A percentile compares a stretch with the other conserved stretches of the same genome.
Conservation (phyloP, 2,888 invertebrate species). For the Lithophane ornitopus region DNA sequence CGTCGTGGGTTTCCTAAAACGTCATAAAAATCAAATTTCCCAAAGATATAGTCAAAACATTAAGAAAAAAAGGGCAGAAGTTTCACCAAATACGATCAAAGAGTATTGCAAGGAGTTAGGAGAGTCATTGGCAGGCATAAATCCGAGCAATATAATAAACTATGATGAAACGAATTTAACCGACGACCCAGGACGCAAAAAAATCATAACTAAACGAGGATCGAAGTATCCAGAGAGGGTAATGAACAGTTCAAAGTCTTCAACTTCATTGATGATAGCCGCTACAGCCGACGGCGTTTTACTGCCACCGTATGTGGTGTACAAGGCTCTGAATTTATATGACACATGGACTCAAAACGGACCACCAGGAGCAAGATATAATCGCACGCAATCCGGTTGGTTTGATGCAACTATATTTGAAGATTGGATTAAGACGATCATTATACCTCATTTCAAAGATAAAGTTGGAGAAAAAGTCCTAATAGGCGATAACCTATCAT, state of each 20-base stretch:
- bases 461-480: too few species aligned
- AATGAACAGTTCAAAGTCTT: slow-evolving; percentile 72
- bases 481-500: too few species aligned
- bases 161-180: slow-evolving; percentile 56
- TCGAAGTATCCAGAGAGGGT: slow-evolving; percentile 73
- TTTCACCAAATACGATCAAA: slow-evolving; percentile 45
- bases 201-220: slow-evolving; percentile 64
- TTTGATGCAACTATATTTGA: slow-evolving; percentile 60
- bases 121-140: slow-evolving; percentile 34
- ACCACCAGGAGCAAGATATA: slow-evolving; percentile 64
- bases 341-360: slow-evolving; percentile 77
- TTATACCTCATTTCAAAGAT: slow-evolving; percentile 35
- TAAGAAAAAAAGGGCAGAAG: slow-evolving; percentile 51
- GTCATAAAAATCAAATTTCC: slow-evolving; percentile 35
- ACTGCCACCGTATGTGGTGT: slow-evolving; percentile 76
- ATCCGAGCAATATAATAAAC: slow-evolving; percentile 38
- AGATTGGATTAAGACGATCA: slow-evolving; percentile 50
- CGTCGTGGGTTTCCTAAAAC: slow-evolving; percentile 35
- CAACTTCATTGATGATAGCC: slow-evolving; percentile 75
- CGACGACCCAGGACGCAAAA: slow-evolving; percentile 53
- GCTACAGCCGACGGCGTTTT: slow-evolving; percentile 66
- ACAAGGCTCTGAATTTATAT: slow-evolving; percentile 76
- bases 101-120: slow-evolving; percentile 39
- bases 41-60: slow-evolving; percentile 49
- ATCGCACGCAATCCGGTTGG: slow-evolving; percentile 73